Conservation (phyloP, 2,888 invertebrate genomes). For the Macrophya annulata region DNA sequence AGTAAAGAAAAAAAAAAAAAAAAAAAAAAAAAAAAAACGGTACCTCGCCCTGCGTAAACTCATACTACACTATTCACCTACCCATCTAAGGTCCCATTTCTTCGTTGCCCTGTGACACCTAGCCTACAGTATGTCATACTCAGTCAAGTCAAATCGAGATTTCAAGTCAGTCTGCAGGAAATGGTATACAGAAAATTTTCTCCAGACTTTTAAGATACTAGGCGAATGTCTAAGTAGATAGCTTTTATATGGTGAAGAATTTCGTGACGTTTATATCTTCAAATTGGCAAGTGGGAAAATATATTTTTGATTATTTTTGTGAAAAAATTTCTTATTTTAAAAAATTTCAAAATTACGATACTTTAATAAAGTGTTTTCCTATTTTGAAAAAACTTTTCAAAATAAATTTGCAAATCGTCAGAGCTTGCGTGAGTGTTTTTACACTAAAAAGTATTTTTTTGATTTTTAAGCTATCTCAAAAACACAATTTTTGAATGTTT, state of each 20-base stretch:
- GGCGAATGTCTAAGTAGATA: neutral
- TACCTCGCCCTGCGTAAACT: neutral
- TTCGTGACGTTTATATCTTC: neutral
- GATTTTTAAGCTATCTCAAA: too few species aligned
- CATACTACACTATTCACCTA: neutral
- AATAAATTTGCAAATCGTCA: too few species aligned
- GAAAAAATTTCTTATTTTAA: neutral
- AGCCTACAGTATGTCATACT: neutral
- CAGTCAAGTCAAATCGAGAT: neutral
- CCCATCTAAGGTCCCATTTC: neutral
- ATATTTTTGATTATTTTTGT: neutral
- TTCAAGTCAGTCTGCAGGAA: neutral
- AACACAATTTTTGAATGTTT: too few species aligned
- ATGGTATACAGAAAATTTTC: neutral
- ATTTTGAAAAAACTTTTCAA: too few species aligned
- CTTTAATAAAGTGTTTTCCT: too few species aligned
- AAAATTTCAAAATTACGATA: too few species aligned
- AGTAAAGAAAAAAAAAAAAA: too few species aligned
- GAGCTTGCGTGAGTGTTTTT: too few species aligned
- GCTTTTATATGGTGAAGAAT: neutral
- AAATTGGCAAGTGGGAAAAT: neutral
- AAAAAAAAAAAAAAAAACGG: neutral
- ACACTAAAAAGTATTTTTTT: too few species aligned
- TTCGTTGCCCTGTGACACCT: neutral
- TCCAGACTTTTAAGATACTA: neutral